Percentiles rank a stretch among this genome's conserved stretches.
phyloP scores from a whole-genome alignment of 2,113 vertebrate species.

The Salminus brasiliensis region DNA sequence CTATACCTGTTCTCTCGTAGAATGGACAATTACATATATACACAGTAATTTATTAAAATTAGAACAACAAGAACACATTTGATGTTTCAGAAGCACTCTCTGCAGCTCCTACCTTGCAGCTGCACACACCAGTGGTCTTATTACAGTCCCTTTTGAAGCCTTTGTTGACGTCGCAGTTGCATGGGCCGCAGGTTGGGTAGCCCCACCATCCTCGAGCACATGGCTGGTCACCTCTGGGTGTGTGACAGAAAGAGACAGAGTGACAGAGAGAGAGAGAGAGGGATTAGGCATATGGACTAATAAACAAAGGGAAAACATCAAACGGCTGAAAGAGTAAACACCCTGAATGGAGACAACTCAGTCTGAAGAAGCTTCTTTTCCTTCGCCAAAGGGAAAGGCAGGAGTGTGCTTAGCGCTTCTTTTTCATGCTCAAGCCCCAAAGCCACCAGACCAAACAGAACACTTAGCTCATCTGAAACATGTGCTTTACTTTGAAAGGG shows the following conservation, averaged over 20 bases:
- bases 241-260: conserved; percentile 9
- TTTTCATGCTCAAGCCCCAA: conserved; percentile 8
- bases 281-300: neutral
- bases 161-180: conserved; percentile 82
- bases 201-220: conserved; percentile 92
- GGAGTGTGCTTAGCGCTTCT: neutral
- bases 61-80: neutral
- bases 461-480: neutral
- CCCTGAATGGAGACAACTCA: neutral
- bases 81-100: neutral
- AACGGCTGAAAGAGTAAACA: neutral
- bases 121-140: conserved; percentile 86
- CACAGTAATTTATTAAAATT: neutral
- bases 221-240: conserved; percentile 78
- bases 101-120: conserved; percentile 79
- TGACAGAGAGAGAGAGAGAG: neutral
- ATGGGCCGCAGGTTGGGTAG: conserved; percentile 85
- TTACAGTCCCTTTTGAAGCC: conserved; percentile 89
- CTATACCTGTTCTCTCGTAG: too few species aligned
- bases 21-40: too few species aligned
- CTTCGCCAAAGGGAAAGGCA: conserved; percentile 5
- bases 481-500: conserved; percentile 23
- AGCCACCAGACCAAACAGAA: conserved; percentile 1
- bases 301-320: neutral
- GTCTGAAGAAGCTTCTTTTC: conserved; percentile 4